Evolutionary conservation across 1,140 invertebrate genomes (phyloP).

Genomic region (Psilanteris sp.): DNA sequence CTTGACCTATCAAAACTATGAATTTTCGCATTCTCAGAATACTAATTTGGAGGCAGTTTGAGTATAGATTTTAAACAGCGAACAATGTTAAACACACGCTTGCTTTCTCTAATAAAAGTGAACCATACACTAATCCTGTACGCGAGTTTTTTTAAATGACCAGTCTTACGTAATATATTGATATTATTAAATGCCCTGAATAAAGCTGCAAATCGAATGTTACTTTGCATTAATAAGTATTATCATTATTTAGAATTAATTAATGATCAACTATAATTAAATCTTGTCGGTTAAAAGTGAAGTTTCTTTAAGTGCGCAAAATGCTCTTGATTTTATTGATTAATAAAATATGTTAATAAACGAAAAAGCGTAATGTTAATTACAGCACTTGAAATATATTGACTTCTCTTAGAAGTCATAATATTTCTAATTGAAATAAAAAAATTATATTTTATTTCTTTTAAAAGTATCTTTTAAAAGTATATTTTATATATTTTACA

Average conservation of each 20-base stretch:
- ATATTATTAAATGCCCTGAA: conserved; percentile 5
- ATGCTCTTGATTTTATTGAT: too few relatives aligned
- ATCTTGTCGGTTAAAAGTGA: not conserved
- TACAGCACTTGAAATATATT: too few relatives aligned
- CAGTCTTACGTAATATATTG: conserved; percentile 6
- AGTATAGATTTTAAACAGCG: conserved; percentile 17
- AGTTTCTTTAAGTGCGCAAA: too few relatives aligned
- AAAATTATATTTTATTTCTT: too few relatives aligned
- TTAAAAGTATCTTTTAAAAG: too few relatives aligned
- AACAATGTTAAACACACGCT: conserved; percentile 19
- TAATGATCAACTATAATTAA: conserved; percentile 18
- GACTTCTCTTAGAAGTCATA: too few relatives aligned
- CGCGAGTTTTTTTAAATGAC: conserved; percentile 15
- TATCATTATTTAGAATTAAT: conserved; percentile 15
- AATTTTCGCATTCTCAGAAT: conserved; percentile 3
- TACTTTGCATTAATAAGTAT: conserved; percentile 17
- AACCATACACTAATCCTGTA: conserved; percentile 15
- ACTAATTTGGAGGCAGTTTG: conserved; percentile 12
- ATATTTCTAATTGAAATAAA: too few relatives aligned
- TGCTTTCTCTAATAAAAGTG: conserved; percentile 36
- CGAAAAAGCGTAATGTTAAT: too few relatives aligned
- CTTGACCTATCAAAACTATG: conserved; percentile 11
- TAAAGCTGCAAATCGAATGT: conserved; percentile 11
- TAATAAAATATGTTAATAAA: too few relatives aligned
- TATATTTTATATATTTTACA: too few relatives aligned